Evolutionary conservation across 2,888 invertebrate genomes (phyloP), one percentile per base, ranked within the genome.

Genomic region (Microctonus brassicae): DNA sequence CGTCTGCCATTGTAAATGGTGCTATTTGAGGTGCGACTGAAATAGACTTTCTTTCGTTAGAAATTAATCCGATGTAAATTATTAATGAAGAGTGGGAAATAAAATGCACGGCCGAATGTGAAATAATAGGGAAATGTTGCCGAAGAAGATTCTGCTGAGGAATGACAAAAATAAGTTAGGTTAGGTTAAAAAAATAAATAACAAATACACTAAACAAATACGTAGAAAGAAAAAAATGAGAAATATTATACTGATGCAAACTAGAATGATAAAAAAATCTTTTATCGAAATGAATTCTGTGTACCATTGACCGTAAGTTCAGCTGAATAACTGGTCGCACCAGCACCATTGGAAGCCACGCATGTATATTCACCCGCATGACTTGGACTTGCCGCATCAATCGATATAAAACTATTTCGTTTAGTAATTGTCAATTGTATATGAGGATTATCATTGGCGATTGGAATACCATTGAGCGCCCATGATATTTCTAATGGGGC

Each of bases 331-430:
- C 86, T 89, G 33, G 88, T 86, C 17, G 87, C 82, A 70, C 90
- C 91, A 60, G 91, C 93, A 63, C 77, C 77, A 87, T 94, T 94
- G 34, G 83, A 85, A 3, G 88, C 94, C 77, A 90, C 90, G 85
- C 94, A 94, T 66, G 92, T 93, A 84, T 93, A 94, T 78, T 91
- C 90, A 73, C 94, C 94, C 58, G 92, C 91, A 82, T 93, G 92
- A 78, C 90, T 90, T 52, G 91, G 90, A 62, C 90, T 89, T 66
- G 92, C 91, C 13, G 90, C 90, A 77, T 91, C 91, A 73, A 92
- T 92, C 73, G 90, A 90, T 63, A 92, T 83, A 39, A 90, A 88
- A 80, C 90, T 90, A 72, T 88, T 88, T 75, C 89, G 79, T 88
- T 83, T 83, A 75, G 80, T 82, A 7, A 79, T 82, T 2, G 77